phyloP scores from a whole-genome alignment of 2,888 invertebrate species.

The Tachina lurida region DNA sequence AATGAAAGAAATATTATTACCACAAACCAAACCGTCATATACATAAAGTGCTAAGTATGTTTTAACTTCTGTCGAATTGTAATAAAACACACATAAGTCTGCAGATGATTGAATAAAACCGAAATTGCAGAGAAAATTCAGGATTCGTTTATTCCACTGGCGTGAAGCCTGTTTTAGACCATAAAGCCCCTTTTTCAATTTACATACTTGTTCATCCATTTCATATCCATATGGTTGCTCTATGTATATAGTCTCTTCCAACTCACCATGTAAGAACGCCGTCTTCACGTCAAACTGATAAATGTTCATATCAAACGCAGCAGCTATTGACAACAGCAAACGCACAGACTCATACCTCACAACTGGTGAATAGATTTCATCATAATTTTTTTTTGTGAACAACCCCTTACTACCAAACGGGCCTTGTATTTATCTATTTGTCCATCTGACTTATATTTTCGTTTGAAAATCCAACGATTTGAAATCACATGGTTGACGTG shows the following conservation, averaged over 20 bases:
- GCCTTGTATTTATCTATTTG: conserved; percentile 45
- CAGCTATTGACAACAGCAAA: conserved; percentile 48
- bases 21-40: conserved; percentile 73
- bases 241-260: conserved; percentile 60
- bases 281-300: conserved; percentile 52
- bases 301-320: conserved; percentile 36
- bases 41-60: conserved; percentile 74
- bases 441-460: conserved; percentile 34
- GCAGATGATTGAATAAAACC: conserved; percentile 61
- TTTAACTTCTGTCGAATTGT: background rate
- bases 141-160: conserved; percentile 61
- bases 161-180: conserved; percentile 68
- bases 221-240: conserved; percentile 71
- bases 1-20: conserved; percentile 48
- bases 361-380: conserved; percentile 44
- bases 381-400: conserved; percentile 51
- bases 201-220: conserved; percentile 63
- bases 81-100: conserved; percentile 64
- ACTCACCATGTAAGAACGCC: conserved; percentile 42
- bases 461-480: conserved; percentile 54
- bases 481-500: conserved; percentile 34
- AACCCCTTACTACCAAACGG: conserved; percentile 47
- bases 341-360: conserved; percentile 50
- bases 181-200: conserved; percentile 68
- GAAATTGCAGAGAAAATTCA: conserved; percentile 51